Evolutionary conservation across 1,140 invertebrate species (phyloP), one percentile per base, ranked within the genome.

Genomic region (Zaprionus nigranus): DNA sequence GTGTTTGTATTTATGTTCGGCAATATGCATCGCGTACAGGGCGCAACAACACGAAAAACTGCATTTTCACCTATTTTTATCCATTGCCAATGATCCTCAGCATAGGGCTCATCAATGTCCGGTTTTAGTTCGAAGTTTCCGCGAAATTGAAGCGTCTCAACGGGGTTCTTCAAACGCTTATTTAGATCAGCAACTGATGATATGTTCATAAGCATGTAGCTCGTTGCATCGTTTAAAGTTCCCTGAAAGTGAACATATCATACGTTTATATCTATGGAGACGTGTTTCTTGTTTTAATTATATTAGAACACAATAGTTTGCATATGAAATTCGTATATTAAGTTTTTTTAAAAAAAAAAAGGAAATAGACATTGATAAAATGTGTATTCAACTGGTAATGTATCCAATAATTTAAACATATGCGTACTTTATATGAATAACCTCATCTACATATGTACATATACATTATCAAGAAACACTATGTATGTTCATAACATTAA

Each of bases 1-100:
- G 93, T 94, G 46, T 94, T 93, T 5, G 94, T 93, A 93, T 95
- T 92, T 2, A 96, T 92, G 5, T 95, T 95, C 0, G 94, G 94
- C 0, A 95, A 90, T 20, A 95, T 93, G 79, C 95, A 95, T 34
- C 93, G 91, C 6, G 75, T 91, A 62, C 85, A 94, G 1, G 92
- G 93, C 30, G 93, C 93, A 12, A 93, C 85, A 38, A 84, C 77
- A 2, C 93, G 82, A 30, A 94, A 93, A 2, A 92, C 75, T 3
- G 81, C 72, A n/a, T 91, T 76, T 26, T 94, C 75, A 0, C 93
- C 93, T 24, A 94, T 93, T 34, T 81, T 87, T 6, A 94, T 51
- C 84, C 92, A 94, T 13, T 91, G 81, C 93, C 93, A 94, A 2
- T 90, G 57, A 74, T 94, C 93, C 76, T 94, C 94, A 24, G 93